These are phyloP conservation scores for Calephelis perditalis DNA, from an alignment of 2,888 invertebrate genomes.

Conservation along the genomic window DNA sequence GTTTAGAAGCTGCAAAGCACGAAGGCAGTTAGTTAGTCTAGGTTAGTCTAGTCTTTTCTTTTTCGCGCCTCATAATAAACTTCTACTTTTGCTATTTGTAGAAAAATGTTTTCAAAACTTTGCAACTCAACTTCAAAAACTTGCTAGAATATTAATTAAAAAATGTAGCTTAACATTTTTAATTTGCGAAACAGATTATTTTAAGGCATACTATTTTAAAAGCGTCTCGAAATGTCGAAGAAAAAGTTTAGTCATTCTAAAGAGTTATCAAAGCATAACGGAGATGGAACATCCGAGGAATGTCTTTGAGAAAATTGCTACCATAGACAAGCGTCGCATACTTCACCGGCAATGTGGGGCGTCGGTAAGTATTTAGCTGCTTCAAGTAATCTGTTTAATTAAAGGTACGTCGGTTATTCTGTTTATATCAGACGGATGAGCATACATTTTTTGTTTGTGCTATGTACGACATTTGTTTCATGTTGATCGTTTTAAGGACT, in stretches of 20 bases:
- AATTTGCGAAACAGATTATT: conserved; percentile 1
- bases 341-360: conserved; percentile 38
- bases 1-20: too few relatives aligned
- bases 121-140: too few relatives aligned
- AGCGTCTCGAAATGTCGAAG: conserved; percentile 22
- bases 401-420: conserved; percentile 26
- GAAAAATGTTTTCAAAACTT: too few relatives aligned
- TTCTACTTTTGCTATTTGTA: too few relatives aligned
- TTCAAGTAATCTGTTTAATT: conserved; percentile 29
- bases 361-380: conserved; percentile 40
- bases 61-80: too few relatives aligned
- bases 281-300: conserved; percentile 42
- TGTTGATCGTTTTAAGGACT: conserved; percentile 12
- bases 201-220: conserved; percentile 15
- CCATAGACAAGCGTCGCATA: conserved; percentile 52
- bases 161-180: conserved; percentile 7
- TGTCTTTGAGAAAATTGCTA: conserved; percentile 67
- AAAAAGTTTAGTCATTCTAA: conserved; percentile 44
- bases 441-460: neutral
- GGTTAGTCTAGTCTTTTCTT: too few relatives aligned
- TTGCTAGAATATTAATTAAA: neutral
- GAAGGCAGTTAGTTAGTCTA: too few relatives aligned
- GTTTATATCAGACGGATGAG: conserved; percentile 12
- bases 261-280: conserved; percentile 67
- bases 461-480: neutral